Evolutionary conservation across 2,888 invertebrate genomes (phyloP).

Genomic region (Limnephilus auricula): DNA sequence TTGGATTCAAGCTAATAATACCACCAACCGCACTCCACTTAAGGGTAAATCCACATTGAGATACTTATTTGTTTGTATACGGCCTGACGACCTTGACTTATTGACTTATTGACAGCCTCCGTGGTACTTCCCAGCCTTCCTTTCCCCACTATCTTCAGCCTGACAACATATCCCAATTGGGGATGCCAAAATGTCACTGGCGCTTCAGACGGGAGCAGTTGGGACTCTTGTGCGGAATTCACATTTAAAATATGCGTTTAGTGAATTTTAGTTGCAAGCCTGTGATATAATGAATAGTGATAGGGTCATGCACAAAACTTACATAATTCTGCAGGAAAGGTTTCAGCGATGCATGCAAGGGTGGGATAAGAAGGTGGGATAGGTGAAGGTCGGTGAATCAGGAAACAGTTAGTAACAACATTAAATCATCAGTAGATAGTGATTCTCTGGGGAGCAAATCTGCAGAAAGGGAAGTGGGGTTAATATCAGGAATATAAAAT

Average conservation of each 20-base stretch:
- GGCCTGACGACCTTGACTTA: too few species aligned
- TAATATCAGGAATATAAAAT: slow-evolving; percentile 22
- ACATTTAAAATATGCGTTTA: too few species aligned
- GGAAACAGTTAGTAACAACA: neutral
- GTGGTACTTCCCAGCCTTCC: too few species aligned
- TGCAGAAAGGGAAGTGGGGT: slow-evolving; percentile 46
- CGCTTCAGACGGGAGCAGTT: too few species aligned
- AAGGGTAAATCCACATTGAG: neutral
- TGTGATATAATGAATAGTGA: neutral
- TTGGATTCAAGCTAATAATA: neutral
- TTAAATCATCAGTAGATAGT: slow-evolving; percentile 55
- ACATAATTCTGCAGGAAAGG: slow-evolving; percentile 23
- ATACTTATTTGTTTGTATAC: neutral
- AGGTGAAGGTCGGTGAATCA: slow-evolving; percentile 3
- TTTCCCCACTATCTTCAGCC: too few species aligned
- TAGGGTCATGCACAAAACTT: slow-evolving; percentile 45
- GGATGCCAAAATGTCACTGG: too few species aligned
- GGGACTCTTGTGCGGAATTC: too few species aligned
- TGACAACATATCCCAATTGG: too few species aligned
- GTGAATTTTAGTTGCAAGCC: neutral
- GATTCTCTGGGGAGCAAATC: slow-evolving; percentile 61
- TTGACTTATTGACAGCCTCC: too few species aligned
- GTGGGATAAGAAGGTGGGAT: neutral
- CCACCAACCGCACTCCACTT: neutral
- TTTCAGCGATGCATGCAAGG: slow-evolving; percentile 40